phyloP scores from a whole-genome alignment of 2,797 vertebrate genomes.

The Ataeniobius toweri region DNA sequence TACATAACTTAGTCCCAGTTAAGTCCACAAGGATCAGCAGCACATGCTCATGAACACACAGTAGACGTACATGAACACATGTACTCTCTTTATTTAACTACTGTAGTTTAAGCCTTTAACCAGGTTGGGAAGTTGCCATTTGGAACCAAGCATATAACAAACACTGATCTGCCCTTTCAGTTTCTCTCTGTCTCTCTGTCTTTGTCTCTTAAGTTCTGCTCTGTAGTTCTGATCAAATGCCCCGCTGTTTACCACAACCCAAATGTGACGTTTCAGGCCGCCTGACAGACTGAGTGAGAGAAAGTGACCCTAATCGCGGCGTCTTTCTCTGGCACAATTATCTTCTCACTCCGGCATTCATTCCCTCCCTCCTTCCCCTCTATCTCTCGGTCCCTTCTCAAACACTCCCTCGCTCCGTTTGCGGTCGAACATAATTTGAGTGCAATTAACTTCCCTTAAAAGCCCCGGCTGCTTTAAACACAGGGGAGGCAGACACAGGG shows the following conservation, averaged over 20 bases:
- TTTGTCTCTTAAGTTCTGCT: slow-evolving; percentile 64
- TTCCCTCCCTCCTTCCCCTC: slow-evolving; percentile 61
- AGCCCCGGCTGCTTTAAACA: slow-evolving; percentile 83
- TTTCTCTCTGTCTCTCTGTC: slow-evolving; percentile 30
- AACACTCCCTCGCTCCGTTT: slow-evolving; percentile 76
- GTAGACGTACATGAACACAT: slow-evolving; percentile 14
- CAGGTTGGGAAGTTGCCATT: slow-evolving; percentile 78
- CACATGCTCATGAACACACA: slow-evolving; percentile 22
- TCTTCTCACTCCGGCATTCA: slow-evolving; percentile 78
- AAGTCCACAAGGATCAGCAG: slow-evolving; percentile 62
- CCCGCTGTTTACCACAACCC: slow-evolving; percentile 72
- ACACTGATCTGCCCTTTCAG: slow-evolving; percentile 29
- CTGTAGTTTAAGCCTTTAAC: slow-evolving; percentile 70
- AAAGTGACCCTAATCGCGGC: slow-evolving; percentile 77
- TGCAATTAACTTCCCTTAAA: slow-evolving; percentile 89
- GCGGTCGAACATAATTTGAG: slow-evolving; percentile 88
- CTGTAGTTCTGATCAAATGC: slow-evolving; percentile 65
- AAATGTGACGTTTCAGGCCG: slow-evolving; percentile 56
- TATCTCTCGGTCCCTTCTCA: slow-evolving; percentile 62
- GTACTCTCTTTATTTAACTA: slow-evolving; percentile 28
- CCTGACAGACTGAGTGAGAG: slow-evolving; percentile 59
- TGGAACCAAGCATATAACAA: slow-evolving; percentile 69
- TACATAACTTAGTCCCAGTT: slow-evolving; percentile 78
- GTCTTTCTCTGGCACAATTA: slow-evolving; percentile 81
- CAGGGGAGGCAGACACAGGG: slow-evolving; percentile 67